Evolutionary conservation across 2,888 invertebrate genomes (phyloP).

Genomic region (Cheilosia vulpina): DNA sequence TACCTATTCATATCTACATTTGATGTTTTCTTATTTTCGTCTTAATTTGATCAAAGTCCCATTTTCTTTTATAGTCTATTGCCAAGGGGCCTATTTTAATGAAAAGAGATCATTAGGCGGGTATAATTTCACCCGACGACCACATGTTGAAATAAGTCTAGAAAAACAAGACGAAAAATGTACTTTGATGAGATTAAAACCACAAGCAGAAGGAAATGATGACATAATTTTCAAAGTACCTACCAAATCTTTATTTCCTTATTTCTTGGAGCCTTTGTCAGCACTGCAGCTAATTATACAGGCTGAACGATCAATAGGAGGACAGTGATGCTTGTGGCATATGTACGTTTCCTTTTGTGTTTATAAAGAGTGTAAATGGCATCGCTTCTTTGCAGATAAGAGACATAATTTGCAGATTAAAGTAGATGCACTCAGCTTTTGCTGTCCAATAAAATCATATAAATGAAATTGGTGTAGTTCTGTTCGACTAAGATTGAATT

Average conservation of each 20-base stretch:
- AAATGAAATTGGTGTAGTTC: too few species aligned
- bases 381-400: background rate
- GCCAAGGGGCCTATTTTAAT: constrained; percentile 49
- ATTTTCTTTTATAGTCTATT: constrained; percentile 34
- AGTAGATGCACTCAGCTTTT: too few species aligned
- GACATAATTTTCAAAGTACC: constrained; percentile 35
- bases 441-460: too few species aligned
- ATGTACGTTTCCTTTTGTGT: background rate
- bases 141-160: constrained; percentile 43
- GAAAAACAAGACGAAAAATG: constrained; percentile 2
- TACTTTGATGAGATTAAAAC: constrained; percentile 44
- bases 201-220: constrained; percentile 34
- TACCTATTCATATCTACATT: background rate
- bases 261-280: background rate
- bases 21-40: constrained; percentile 14
- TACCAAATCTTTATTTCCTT: constrained; percentile 24
- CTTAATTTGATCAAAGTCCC: constrained; percentile 43
- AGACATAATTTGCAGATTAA: too few species aligned
- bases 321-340: constrained; percentile 19
- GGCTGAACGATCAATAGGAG: constrained; percentile 15
- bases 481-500: too few species aligned
- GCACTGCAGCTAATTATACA: constrained; percentile 39
- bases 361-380: background rate
- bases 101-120: constrained; percentile 52
- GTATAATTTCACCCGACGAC: constrained; percentile 35